Conservation (phyloP, 2,888 invertebrate species). For the Pyrochroa serraticornis region DNA sequence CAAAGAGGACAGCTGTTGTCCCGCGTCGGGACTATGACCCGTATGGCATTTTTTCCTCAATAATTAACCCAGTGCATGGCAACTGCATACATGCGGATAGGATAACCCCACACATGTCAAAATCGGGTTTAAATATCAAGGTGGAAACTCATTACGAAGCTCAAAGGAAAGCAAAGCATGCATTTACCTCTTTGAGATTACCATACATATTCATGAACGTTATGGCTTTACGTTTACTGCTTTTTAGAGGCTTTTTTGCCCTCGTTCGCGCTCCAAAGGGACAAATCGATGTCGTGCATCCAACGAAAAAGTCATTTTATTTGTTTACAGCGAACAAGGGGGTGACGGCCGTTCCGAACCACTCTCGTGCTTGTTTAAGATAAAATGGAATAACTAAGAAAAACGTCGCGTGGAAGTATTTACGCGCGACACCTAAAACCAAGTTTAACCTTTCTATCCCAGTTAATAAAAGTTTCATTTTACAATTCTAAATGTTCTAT, state of each 20-base stretch:
- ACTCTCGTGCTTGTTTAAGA: too few species aligned
- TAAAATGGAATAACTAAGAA: too few species aligned
- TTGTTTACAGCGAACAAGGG: slow-evolving; percentile 2
- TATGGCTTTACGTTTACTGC: too few species aligned
- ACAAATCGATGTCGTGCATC: too few species aligned
- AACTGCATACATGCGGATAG: neutral
- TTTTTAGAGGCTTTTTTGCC: neutral
- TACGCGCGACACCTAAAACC: too few species aligned
- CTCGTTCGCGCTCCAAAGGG: neutral
- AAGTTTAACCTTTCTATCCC: too few species aligned
- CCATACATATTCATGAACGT: neutral
- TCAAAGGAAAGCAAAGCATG: slow-evolving; percentile 4
- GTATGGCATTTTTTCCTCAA: neutral
- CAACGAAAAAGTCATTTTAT: slow-evolving; percentile 7
- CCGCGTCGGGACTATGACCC: neutral
- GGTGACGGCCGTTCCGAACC: too few species aligned
- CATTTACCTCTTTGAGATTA: slow-evolving; percentile 11
- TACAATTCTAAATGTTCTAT: too few species aligned
- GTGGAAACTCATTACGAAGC: slow-evolving; percentile 3
- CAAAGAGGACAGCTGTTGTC: slow-evolving; percentile 6
- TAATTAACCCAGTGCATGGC: neutral
- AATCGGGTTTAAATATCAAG: slow-evolving; percentile 1
- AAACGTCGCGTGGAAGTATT: too few species aligned
- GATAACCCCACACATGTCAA: neutral
- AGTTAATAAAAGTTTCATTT: too few species aligned